These are phyloP conservation scores for Sitophilus oryzae DNA, from an alignment of 1,140 invertebrate genomes.

Conservation along the genomic window DNA sequence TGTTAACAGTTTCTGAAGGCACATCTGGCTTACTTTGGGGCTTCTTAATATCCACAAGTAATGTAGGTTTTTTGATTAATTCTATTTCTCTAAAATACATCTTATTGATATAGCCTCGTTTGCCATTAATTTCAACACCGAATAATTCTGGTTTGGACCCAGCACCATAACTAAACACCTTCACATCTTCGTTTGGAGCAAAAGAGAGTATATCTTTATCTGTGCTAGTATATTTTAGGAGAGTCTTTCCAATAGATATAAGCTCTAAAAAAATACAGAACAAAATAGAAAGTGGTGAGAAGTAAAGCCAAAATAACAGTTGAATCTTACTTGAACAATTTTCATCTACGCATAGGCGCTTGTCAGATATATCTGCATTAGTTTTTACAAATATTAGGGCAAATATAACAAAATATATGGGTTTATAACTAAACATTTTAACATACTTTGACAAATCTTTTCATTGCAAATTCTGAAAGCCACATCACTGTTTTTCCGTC, in stretches of 20 bases:
- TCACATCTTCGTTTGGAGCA: constrained; percentile 53
- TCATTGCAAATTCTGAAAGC: constrained; percentile 41
- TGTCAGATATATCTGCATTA: constrained; percentile 49
- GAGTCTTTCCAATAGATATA: constrained; percentile 58
- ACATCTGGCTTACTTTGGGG: constrained; percentile 24
- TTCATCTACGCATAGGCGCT: constrained; percentile 55
- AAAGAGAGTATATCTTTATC: constrained; percentile 60
- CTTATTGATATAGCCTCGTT: constrained; percentile 61
- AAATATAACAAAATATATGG: constrained; percentile 43
- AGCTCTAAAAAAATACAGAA: constrained; percentile 56
- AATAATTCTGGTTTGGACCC: constrained; percentile 60
- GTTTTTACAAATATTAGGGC: constrained; percentile 32
- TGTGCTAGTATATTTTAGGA: constrained; percentile 52
- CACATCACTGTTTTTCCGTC: constrained; percentile 39
- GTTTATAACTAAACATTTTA: constrained; percentile 47
- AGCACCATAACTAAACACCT: constrained; percentile 65
- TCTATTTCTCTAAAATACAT: constrained; percentile 47
- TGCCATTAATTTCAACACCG: constrained; percentile 65
- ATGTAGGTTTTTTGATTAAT: constrained; percentile 42
- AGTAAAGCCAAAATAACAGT: constrained; percentile 9
- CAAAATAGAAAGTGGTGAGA: constrained; percentile 27
- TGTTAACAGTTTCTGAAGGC: constrained; percentile 21
- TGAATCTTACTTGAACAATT: constrained; percentile 53
- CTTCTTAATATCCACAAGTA: constrained; percentile 48
- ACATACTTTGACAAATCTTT: constrained; percentile 44